A percentile compares a stretch with the other conserved stretches of the same genome.
phyloP scores from a whole-genome alignment of 2,797 vertebrate genomes.

The Tinamus major region DNA sequence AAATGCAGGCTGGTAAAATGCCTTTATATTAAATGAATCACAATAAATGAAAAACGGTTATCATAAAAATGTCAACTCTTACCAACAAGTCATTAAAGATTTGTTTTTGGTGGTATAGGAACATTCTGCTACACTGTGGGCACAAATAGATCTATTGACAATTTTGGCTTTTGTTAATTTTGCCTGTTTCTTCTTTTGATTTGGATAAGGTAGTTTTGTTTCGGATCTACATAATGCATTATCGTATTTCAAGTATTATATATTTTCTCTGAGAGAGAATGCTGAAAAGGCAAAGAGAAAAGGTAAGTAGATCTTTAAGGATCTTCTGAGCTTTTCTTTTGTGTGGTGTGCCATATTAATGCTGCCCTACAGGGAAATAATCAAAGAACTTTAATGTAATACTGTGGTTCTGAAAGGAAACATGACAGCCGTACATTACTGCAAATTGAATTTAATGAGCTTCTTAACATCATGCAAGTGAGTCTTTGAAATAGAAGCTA shows the following conservation, averaged over 20 bases:
- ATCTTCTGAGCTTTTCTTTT: slow-evolving; percentile 65
- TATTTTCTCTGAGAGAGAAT: slow-evolving; percentile 36
- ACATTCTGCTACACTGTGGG: not conserved
- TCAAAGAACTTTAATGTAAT: slow-evolving; percentile 68
- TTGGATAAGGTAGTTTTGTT: not conserved
- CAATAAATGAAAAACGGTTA: not conserved
- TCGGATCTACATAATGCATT: not conserved
- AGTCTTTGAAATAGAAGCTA: slow-evolving; percentile 77
- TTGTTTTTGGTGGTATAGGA: not conserved
- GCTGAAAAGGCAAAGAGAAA: not conserved
- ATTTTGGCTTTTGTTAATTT: not conserved
- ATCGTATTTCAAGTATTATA: not conserved
- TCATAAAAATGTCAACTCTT: not conserved
- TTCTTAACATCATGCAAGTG: slow-evolving; percentile 69
- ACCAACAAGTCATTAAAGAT: not conserved
- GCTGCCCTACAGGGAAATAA: slow-evolving; percentile 73
- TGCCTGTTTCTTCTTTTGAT: not conserved
- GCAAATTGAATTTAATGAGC: slow-evolving; percentile 80
- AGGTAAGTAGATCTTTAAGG: slow-evolving; percentile 40
- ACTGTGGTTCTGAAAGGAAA: slow-evolving; percentile 67
- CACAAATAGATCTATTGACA: not conserved
- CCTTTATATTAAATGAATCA: not conserved
- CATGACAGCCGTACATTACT: slow-evolving; percentile 67
- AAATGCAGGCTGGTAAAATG: not conserved
- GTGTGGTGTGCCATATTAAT: slow-evolving; percentile 53